Evolutionary conservation across 1,140 invertebrate species (phyloP).

Genomic region (Hycleus phaleratus): DNA sequence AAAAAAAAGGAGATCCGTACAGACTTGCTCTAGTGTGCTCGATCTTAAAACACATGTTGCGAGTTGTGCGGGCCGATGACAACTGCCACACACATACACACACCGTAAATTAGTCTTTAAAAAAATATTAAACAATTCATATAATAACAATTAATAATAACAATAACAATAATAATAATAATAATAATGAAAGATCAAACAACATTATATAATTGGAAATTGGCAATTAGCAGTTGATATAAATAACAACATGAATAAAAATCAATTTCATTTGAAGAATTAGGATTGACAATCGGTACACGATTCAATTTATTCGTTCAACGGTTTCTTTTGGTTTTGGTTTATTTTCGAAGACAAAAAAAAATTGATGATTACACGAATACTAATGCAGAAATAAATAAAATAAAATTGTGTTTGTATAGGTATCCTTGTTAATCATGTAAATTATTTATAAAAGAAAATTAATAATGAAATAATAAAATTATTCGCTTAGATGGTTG

Average conservation of each 20-base stretch:
- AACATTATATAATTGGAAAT: neutral
- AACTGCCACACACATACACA: slow-evolving; percentile 9
- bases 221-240: too few species aligned
- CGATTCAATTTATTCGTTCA: slow-evolving; percentile 17
- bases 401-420: slow-evolving; percentile 29
- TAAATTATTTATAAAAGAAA: slow-evolving; percentile 28
- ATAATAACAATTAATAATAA: slow-evolving; percentile 7
- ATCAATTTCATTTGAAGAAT: too few species aligned
- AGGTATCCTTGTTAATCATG: slow-evolving; percentile 36
- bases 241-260: too few species aligned
- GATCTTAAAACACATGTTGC: slow-evolving; percentile 8
- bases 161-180: slow-evolving; percentile 6
- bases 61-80: slow-evolving; percentile 8
- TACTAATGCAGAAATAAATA: slow-evolving; percentile 11
- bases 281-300: slow-evolving; percentile 12
- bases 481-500: slow-evolving; percentile 31
- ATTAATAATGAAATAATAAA: slow-evolving; percentile 16
- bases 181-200: slow-evolving; percentile 3
- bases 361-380: slow-evolving; percentile 4
- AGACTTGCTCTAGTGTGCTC: slow-evolving; percentile 10
- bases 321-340: neutral
- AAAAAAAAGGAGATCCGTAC: neutral
- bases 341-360: too few species aligned
- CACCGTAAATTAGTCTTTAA: slow-evolving; percentile 1
- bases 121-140: neutral